These are phyloP conservation scores for Phainopepla nitens DNA, from an alignment of 2,113 vertebrate species.

Conservation along the genomic window DNA sequence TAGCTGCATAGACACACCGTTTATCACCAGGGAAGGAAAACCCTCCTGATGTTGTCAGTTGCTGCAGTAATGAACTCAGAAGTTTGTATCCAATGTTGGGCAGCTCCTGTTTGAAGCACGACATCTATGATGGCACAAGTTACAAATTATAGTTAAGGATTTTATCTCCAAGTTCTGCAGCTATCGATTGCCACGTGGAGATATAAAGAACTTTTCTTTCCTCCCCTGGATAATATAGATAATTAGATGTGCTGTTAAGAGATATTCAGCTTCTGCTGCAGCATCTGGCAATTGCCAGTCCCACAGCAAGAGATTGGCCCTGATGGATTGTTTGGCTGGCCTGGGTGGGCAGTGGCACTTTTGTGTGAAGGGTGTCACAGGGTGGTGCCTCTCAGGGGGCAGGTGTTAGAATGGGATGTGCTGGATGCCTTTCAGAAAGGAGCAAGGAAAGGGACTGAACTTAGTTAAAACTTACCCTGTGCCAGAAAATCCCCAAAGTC, in stretches of 20 bases:
- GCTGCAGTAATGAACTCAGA: background rate
- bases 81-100: background rate
- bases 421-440: background rate
- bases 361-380: background rate
- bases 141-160: background rate
- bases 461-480: background rate
- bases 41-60: background rate
- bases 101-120: background rate
- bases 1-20: background rate
- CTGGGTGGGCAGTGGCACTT: background rate
- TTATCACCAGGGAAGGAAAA: background rate
- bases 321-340: background rate
- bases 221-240: background rate
- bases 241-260: constrained; percentile 18
- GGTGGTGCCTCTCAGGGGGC: background rate
- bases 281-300: constrained; percentile 2
- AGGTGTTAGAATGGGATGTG: background rate
- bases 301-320: background rate
- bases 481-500: background rate
- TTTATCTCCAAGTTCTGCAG: background rate
- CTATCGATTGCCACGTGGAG: background rate
- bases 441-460: background rate
- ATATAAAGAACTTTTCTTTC: background rate
- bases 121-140: background rate
- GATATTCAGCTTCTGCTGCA: background rate